Base-by-base conservation (phyloP, 2,888 invertebrate species). In the Eulithis prunata region DNA sequence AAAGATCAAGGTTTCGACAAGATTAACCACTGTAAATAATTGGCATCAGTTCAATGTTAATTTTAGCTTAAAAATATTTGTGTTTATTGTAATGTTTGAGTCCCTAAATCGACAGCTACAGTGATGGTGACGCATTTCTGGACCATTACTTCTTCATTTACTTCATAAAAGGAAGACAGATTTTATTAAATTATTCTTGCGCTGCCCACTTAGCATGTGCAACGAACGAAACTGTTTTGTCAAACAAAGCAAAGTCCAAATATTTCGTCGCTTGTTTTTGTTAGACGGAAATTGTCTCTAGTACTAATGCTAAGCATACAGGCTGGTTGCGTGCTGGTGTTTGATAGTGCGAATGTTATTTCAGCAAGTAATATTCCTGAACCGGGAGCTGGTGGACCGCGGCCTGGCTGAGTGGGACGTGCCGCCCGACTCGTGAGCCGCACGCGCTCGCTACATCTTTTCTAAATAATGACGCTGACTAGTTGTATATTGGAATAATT, bases 381-480 rank as follows among this genome's bases (percentile, higher is more conserved):
- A 98, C 88, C 95, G 96, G 82, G 97, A 97, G 92, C 93, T 98
- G 80, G 96, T 97, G 77, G 96, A 96, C 77, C 95, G 96, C 86
- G 97, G 97, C 62, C 95, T 96, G 80, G 98, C 97, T 59, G 95
- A 96, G 82, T 97, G 97, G 95, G 93, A 92, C 71, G 86, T 95
- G 70, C 91, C 93, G 62, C 75, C 84, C 5, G 93, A 93, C 78
- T 90, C 91, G 85, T 92, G 91, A 92, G 81, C 81, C 63, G 60
- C 55, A 11, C 43, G 32, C 10, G 32, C 12, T 78, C 62, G 72
- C 63, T 65, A 49, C 71, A 70, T 71, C 69, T 68, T 71, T 69
- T 73, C 70, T 74, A 73, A 65, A 75, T 78, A 77, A 75, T 74
- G 77, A 81, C 79, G 81, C 85, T 83, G 82, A 86, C 84, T 86